These are phyloP conservation scores for Sphecodes monilicornis DNA, from an alignment of 2,888 invertebrate genomes.

Conservation along the genomic window DNA sequence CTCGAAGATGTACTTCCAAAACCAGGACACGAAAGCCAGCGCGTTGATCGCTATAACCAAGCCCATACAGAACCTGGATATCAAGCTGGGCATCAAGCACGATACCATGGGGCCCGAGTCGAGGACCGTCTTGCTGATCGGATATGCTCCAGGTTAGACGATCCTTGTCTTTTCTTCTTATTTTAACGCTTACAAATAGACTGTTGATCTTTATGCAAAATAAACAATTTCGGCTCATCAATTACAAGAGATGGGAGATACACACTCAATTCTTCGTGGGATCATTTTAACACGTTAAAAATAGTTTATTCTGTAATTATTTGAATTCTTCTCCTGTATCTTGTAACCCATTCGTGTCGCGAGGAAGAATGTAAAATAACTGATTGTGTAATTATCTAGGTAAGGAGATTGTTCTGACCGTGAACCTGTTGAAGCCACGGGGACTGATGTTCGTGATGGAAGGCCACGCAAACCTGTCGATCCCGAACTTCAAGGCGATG, in stretches of 20 bases:
- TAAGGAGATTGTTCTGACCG: slow-evolving; percentile 86
- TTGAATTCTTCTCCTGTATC: too few relatives aligned
- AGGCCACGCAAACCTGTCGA: slow-evolving; percentile 89
- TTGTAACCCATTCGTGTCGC: not conserved
- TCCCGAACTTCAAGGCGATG: slow-evolving; percentile 91
- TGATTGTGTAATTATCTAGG: slow-evolving; percentile 69
- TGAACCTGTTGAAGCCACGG: slow-evolving; percentile 88
- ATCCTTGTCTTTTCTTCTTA: not conserved
- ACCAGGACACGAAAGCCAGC: slow-evolving; percentile 87
- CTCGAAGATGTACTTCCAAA: slow-evolving; percentile 86
- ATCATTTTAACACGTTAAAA: too few relatives aligned
- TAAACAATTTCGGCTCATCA: too few relatives aligned
- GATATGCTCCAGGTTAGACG: slow-evolving; percentile 85
- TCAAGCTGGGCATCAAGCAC: slow-evolving; percentile 87
- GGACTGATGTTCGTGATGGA: slow-evolving; percentile 89
- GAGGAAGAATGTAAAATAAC: not conserved
- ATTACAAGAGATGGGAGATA: too few relatives aligned
- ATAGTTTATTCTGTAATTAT: too few relatives aligned
- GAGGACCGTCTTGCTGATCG: slow-evolving; percentile 85
- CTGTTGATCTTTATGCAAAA: too few relatives aligned
- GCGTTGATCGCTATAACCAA: slow-evolving; percentile 88
- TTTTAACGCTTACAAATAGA: not conserved
- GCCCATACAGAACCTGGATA: slow-evolving; percentile 88
- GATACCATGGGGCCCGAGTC: slow-evolving; percentile 86
- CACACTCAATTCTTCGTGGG: too few relatives aligned